These are phyloP conservation scores for Orycteropus afer DNA, from an alignment of 2,113 vertebrate genomes.

Conservation along the genomic window DNA sequence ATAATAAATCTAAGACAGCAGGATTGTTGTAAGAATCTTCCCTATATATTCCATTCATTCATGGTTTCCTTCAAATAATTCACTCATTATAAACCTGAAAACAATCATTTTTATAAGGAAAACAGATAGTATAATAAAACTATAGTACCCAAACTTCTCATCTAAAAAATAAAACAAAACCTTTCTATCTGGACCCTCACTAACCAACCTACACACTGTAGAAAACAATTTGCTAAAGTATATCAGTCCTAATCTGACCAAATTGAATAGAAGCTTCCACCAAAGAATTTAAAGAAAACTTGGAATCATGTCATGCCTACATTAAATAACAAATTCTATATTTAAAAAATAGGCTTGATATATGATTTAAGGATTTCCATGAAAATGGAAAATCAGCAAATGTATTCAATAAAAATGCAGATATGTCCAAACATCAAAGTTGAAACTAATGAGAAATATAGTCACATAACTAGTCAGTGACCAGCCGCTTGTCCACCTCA, in stretches of 20 bases:
- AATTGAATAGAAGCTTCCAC: neutral
- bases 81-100: conserved; percentile 6
- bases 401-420: neutral
- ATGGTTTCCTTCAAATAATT: conserved; percentile 10
- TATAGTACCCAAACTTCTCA: neutral
- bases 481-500: neutral
- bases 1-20: neutral
- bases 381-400: conserved; percentile 37
- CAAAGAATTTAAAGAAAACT: neutral
- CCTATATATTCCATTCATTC: neutral
- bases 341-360: neutral
- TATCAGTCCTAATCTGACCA: neutral
- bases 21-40: neutral
- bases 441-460: neutral
- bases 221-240: conserved; percentile 9
- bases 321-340: neutral
- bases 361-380: neutral
- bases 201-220: neutral
- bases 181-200: neutral
- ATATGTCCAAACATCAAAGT: neutral
- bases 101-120: conserved; percentile 14
- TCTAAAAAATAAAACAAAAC: neutral
- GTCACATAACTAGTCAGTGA: neutral
- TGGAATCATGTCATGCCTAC: neutral
- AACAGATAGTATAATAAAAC: neutral